Evolutionary conservation across 2,888 invertebrate genomes (phyloP).

Genomic region (Yponomeuta cagnagella): DNA sequence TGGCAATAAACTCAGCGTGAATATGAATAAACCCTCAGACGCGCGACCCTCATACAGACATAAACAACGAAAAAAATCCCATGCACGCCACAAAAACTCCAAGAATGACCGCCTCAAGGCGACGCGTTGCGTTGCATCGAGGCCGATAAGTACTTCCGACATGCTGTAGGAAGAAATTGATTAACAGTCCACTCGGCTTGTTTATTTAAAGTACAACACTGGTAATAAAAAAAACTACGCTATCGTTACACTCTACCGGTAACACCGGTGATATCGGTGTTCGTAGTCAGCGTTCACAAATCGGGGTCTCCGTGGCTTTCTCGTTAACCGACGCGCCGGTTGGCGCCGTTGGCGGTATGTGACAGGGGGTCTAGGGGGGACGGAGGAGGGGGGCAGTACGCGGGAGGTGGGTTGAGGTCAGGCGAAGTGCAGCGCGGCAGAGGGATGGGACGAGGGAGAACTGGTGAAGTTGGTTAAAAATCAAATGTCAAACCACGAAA

Average conservation of each 20-base stretch:
- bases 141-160: constrained; percentile 11
- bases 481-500: background rate
- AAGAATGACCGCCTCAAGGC: background rate
- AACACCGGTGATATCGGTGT: background rate
- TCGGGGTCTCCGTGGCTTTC: background rate
- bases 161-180: constrained; percentile 10
- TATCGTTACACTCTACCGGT: background rate
- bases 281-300: background rate
- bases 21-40: background rate
- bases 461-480: background rate
- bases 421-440: constrained; percentile 45
- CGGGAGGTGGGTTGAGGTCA: constrained; percentile 44
- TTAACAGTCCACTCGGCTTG: background rate
- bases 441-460: constrained; percentile 27
- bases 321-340: constrained; percentile 15
- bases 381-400: background rate
- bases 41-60: background rate
- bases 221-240: background rate
- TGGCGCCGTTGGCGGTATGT: constrained; percentile 12
- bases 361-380: constrained; percentile 4
- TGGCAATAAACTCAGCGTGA: too few relatives aligned
- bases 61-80: background rate
- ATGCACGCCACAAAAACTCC: background rate
- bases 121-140: background rate
- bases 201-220: background rate